Conservation (phyloP, 2,113 vertebrate species). For the Brachypteracias leptosomus region DNA sequence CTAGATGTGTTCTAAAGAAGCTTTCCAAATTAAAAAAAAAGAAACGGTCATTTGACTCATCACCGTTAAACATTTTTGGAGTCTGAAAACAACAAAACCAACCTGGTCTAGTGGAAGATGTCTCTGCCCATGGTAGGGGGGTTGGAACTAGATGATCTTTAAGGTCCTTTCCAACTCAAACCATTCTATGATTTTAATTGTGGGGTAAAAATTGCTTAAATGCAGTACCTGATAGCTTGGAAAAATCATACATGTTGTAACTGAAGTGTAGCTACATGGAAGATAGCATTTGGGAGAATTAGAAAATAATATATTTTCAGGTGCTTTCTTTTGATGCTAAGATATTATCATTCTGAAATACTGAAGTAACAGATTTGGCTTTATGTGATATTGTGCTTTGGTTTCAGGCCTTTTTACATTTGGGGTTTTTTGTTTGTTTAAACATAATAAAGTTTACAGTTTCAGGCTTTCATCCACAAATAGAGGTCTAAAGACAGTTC, state of each 20-base stretch:
- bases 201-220: neutral
- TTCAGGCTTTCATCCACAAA: neutral
- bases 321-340: neutral
- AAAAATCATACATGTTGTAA: neutral
- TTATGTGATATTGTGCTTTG: neutral
- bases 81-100: neutral
- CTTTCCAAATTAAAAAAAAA: neutral
- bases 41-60: neutral
- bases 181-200: too few relatives aligned
- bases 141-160: too few relatives aligned
- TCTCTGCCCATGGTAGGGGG: too few relatives aligned
- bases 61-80: neutral
- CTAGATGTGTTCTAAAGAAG: neutral
- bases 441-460: neutral
- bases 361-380: neutral
- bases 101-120: too few relatives aligned
- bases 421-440: neutral
- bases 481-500: neutral
- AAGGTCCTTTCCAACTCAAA: too few relatives aligned
- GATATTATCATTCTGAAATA: neutral
- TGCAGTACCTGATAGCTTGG: neutral
- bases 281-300: neutral
- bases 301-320: neutral
- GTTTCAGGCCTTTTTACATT: neutral
- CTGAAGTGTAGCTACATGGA: neutral